phyloP scores from a whole-genome alignment of 2,888 invertebrate genomes.

The Diarsia dahlii region DNA sequence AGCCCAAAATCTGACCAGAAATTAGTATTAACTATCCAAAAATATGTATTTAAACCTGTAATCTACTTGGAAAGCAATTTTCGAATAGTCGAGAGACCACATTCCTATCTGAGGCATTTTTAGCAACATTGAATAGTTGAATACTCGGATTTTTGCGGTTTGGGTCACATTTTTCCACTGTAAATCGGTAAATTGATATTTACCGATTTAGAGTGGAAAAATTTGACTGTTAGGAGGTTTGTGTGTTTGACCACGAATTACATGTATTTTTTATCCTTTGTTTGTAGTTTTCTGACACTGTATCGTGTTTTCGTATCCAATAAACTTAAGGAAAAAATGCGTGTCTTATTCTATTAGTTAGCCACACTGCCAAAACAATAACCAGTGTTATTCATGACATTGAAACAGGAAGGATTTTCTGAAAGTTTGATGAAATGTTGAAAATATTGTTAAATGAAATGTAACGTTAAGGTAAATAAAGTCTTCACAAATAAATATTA shows the following conservation, averaged over 20 bases:
- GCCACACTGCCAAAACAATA: no score
- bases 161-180: constrained; percentile 9
- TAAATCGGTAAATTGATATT: not conserved
- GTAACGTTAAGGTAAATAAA: no score
- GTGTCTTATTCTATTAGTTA: no score
- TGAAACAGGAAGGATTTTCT: no score
- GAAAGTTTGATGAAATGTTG: no score
- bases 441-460: no score
- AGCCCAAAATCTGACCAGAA: not conserved
- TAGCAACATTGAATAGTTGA: not conserved
- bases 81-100: constrained; percentile 24
- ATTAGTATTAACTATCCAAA: not conserved
- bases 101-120: constrained; percentile 7
- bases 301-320: no score
- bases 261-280: not conserved
- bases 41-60: constrained; percentile 3
- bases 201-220: not conserved
- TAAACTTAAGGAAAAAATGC: no score
- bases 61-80: constrained; percentile 30
- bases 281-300: not conserved
- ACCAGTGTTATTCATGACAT: no score
- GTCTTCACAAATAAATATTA: no score
- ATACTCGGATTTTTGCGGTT: constrained; percentile 21
- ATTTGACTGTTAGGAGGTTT: not conserved
- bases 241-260: not conserved